Conservation (phyloP, 2,888 invertebrate genomes). For the Apotomis capreana region DNA sequence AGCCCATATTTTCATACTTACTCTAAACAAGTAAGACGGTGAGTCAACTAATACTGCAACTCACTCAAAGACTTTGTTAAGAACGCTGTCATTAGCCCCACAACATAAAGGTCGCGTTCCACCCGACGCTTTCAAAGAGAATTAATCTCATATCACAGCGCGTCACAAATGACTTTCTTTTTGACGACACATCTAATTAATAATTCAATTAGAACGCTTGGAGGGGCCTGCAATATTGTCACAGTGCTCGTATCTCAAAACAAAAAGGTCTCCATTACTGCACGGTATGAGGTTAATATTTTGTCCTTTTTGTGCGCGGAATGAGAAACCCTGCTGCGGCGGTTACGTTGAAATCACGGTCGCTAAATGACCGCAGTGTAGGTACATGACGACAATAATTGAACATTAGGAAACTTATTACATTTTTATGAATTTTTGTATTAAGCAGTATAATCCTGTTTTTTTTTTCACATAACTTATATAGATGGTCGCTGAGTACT, state of each 20-base stretch:
- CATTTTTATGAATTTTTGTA: neutral
- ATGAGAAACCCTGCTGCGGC: slow-evolving; percentile 38
- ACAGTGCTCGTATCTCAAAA: slow-evolving; percentile 27
- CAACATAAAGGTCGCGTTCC: slow-evolving; percentile 46
- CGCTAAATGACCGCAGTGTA: slow-evolving; percentile 25
- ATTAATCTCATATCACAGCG: slow-evolving; percentile 57
- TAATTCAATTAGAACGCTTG: slow-evolving; percentile 59
- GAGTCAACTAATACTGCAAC: neutral
- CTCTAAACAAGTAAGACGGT: no score
- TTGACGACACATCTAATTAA: slow-evolving; percentile 55
- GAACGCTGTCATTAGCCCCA: slow-evolving; percentile 20
- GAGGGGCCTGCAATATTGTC: slow-evolving; percentile 31
- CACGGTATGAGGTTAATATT: slow-evolving; percentile 25
- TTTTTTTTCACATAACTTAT: no score
- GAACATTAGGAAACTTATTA: slow-evolving; percentile 2
- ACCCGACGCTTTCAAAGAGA: slow-evolving; percentile 45
- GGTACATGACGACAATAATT: slow-evolving; percentile 26
- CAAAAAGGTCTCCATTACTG: slow-evolving; percentile 24
- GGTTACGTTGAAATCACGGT: slow-evolving; percentile 9
- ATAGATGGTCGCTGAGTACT: no score
- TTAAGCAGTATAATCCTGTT: no score
- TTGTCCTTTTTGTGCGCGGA: slow-evolving; percentile 31
- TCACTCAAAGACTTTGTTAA: slow-evolving; percentile 18
- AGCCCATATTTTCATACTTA: no score
- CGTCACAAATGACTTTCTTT: slow-evolving; percentile 60